Evolutionary conservation across 35 echinoderm and acorn worm genomes (phyloP).

Genomic region (Eucidaris tribuloides): DNA sequence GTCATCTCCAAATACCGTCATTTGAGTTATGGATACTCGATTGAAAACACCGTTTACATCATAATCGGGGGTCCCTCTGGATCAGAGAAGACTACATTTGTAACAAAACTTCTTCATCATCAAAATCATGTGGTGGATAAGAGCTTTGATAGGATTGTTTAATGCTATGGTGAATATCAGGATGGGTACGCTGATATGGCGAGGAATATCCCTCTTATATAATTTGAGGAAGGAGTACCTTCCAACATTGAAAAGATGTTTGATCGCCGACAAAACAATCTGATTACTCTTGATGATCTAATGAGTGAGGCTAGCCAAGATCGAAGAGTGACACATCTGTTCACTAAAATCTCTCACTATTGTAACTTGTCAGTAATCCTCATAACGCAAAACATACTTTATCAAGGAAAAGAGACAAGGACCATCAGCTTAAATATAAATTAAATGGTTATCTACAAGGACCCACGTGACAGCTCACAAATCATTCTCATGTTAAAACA

Average conservation of each 20-base stretch:
- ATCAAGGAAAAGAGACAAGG: constrained; percentile 59
- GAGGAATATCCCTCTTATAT: constrained; percentile 9
- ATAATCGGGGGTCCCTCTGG: constrained; percentile 34
- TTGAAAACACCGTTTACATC: constrained; percentile 53
- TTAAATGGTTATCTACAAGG: constrained; percentile 57
- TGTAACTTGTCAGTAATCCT: constrained; percentile 57
- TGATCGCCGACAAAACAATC: constrained; percentile 33
- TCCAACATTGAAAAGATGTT: constrained; percentile 18
- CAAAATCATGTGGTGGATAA: constrained; percentile 19
- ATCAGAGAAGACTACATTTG: constrained; percentile 49
- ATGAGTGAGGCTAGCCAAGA: constrained; percentile 50
- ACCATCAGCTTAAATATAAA: constrained; percentile 73
- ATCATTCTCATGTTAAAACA: constrained; percentile 44
- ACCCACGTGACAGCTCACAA: constrained; percentile 24
- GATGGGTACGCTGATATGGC: constrained; percentile 28
- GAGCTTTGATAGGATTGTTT: constrained; percentile 49
- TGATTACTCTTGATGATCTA: constrained; percentile 67
- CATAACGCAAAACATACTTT: constrained; percentile 57
- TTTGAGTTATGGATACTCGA: constrained; percentile 1
- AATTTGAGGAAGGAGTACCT: constrained; percentile 52
- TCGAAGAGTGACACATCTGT: constrained; percentile 42
- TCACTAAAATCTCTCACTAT: constrained; percentile 60
- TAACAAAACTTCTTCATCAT: constrained; percentile 31
- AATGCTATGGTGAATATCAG: constrained; percentile 74
- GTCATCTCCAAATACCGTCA: no score